Evolutionary conservation across 1,140 invertebrate species (phyloP), one percentile per base, ranked within the genome.

Genomic region (Bombus fervidus): DNA sequence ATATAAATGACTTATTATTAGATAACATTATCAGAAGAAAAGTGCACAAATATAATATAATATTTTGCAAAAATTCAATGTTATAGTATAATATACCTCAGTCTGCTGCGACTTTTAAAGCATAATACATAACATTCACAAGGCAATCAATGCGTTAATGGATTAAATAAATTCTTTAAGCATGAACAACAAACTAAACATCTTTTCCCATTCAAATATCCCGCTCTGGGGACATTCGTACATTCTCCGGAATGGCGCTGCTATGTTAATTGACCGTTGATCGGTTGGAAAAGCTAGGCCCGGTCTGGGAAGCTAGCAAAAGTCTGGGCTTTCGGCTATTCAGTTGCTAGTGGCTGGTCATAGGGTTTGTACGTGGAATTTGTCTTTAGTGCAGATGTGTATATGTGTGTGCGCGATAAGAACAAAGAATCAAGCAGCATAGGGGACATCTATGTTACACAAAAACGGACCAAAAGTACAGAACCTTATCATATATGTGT

Each of bases 321-420:
- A 83, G 88, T 85, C 86, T 87, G 78, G 90, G 86, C 75, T 76
- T 83, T 88, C 66, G 76, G 81, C 71, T 91, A 72, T 91, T 91
- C 88, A 85, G 85, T 89, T 77, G 88, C 74, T 89, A 89, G 89
- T 91, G 82, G 89, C 68, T 89, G 84, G 84, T 92, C 82, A 88
- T 47, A 85, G 86, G 74, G 77, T 80, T 85, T 85, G 83, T 72
- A 76, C 59, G 75, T 62, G 85, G 82, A 75, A 80, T 12, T 74
- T 9, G 28, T 77, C 10, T 34, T 43, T 41, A 43, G 68, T 73
- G 80, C 53, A 34, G n/a, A 76, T 34, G 31, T 34, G 62, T 2
- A 66, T 62, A 62, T 66, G 80, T 37, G 72, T 34, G 80, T n/a
- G 72, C 37, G 62, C 34, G 47, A 75, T 31, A 37, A 1, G 81